phyloP scores from a whole-genome alignment of 1,140 invertebrate genomes.

The Lordiphosa stackelbergi region DNA sequence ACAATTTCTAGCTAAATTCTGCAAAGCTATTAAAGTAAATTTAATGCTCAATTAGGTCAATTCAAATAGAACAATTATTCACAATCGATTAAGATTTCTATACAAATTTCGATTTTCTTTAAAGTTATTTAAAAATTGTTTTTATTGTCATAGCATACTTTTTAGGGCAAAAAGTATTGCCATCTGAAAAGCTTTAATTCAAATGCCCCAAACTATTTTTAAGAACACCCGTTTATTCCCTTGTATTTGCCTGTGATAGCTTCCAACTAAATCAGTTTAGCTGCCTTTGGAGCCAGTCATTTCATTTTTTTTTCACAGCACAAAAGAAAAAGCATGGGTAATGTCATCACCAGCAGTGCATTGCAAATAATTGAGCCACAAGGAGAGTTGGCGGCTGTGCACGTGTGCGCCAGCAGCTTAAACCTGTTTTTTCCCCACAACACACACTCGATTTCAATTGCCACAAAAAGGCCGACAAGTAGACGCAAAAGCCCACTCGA shows the following conservation, averaged over 20 bases:
- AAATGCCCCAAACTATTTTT: not conserved
- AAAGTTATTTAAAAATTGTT: too few species aligned
- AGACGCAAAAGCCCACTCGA: slow-evolving; percentile 35
- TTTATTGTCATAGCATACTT: too few species aligned
- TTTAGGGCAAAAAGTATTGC: too few species aligned
- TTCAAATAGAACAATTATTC: too few species aligned
- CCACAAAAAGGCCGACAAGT: slow-evolving; percentile 38
- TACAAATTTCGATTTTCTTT: too few species aligned
- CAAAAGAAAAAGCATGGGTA: slow-evolving; percentile 3
- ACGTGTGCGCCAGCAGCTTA: slow-evolving; percentile 20
- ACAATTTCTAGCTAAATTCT: too few species aligned
- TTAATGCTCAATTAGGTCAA: too few species aligned
- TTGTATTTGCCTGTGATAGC: slow-evolving; percentile 3
- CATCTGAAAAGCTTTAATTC: too few species aligned
- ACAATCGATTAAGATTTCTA: too few species aligned
- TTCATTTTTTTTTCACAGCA: slow-evolving; percentile 4
- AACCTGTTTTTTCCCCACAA: not conserved
- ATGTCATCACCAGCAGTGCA: slow-evolving; percentile 24
- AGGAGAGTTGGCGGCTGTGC: not conserved
- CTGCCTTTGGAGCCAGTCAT: slow-evolving; percentile 5
- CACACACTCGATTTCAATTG: slow-evolving; percentile 27
- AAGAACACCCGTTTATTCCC: slow-evolving; percentile 6
- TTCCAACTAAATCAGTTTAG: slow-evolving; percentile 29
- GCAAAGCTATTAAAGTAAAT: too few species aligned
- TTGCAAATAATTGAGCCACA: slow-evolving; percentile 29